Percentiles rank a stretch among this genome's conserved stretches.
Evolutionary conservation across 2,797 vertebrate genomes (phyloP).

Genomic region (Typhlichthys subterraneus): DNA sequence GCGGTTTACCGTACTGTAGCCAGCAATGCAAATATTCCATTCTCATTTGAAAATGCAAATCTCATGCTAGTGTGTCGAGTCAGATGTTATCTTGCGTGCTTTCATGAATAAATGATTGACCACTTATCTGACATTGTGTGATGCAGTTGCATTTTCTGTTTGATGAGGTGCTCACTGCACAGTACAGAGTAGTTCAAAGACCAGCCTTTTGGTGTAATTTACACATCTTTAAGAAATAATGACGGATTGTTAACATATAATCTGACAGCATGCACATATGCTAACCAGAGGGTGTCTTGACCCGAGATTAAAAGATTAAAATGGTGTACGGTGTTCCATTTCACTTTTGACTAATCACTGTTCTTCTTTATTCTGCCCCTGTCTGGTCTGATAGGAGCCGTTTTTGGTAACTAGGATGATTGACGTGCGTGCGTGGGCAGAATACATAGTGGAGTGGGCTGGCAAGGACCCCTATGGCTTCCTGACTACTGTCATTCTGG

Average conservation of each 20-base stretch:
- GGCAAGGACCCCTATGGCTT: constrained; percentile 98
- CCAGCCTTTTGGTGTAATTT: no score
- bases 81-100: neutral
- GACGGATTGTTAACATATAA: no score
- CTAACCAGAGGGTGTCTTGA: neutral
- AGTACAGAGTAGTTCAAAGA: no score
- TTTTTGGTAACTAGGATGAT: constrained; percentile 80
- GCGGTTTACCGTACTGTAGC: constrained; percentile 25
- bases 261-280: no score
- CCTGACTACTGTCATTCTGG: constrained; percentile 93
- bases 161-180: no score
- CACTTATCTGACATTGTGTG: no score
- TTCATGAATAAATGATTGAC: no score
- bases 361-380: neutral
- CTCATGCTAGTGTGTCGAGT: rapidly evolving
- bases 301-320: neutral
- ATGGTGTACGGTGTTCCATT: no score
- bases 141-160: no score
- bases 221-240: no score
- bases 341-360: neutral
- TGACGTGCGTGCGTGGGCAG: constrained; percentile 91
- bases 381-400: constrained; percentile 44
- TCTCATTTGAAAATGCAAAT: neutral
- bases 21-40: neutral
- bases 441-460: constrained; percentile 97